Conservation (phyloP, 2,113 vertebrate species). For the Muntiacus muntjak region DNA sequence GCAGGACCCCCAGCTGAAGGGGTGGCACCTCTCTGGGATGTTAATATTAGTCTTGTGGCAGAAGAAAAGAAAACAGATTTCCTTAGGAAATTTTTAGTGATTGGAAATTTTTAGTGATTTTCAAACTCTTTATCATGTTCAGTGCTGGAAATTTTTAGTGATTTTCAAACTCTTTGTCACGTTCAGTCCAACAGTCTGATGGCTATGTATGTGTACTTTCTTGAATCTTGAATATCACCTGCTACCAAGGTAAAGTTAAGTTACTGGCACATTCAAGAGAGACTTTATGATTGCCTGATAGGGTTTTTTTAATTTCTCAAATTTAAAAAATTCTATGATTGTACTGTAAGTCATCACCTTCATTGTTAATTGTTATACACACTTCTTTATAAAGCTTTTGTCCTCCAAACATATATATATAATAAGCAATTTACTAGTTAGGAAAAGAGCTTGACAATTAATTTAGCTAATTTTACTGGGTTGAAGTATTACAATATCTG, state of each 20-base stretch:
- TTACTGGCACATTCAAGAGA: neutral
- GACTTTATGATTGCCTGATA: neutral
- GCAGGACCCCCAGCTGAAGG: neutral
- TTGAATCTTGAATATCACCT: neutral
- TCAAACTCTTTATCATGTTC: neutral
- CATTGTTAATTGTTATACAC: neutral
- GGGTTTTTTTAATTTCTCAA: neutral
- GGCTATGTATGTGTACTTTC: neutral
- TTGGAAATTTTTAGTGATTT: neutral
- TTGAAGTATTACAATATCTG: conserved; percentile 6
- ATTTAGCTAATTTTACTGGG: conserved; percentile 7
- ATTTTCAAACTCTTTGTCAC: neutral
- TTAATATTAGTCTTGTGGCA: neutral
- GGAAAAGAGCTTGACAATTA: neutral
- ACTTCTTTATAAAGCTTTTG: neutral
- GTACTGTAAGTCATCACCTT: neutral
- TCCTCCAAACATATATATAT: neutral
- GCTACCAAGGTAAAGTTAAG: neutral
- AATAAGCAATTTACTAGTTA: neutral
- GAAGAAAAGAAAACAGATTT: neutral
- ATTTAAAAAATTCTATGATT: neutral
- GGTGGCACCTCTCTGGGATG: neutral
- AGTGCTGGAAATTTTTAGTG: neutral
- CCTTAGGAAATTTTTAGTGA: too few relatives aligned
- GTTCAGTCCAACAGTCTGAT: neutral